Percentiles rank a stretch among this genome's conserved stretches.
Evolutionary conservation across 2,888 invertebrate species (phyloP).

Genomic region (Phengaris alcon): DNA sequence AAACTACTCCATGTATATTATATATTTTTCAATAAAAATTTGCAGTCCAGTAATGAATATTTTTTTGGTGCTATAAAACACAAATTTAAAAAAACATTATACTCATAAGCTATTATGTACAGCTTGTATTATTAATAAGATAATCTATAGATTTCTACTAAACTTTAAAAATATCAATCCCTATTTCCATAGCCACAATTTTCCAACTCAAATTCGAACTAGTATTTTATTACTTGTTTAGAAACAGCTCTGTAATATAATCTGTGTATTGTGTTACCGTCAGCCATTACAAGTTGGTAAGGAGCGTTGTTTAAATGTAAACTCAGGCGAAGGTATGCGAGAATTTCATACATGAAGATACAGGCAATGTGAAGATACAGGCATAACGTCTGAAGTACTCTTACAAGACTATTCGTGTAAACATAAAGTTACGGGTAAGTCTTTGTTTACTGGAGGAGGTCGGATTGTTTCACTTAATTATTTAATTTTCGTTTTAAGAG

Average conservation of each 20-base stretch:
- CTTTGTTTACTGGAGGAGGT: neutral
- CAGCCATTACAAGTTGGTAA: constrained; percentile 6
- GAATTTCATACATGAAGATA: neutral
- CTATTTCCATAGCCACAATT: neutral
- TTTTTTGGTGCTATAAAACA: too few species aligned
- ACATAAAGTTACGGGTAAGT: neutral
- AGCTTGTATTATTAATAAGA: too few species aligned
- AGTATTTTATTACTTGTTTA: constrained; percentile 4
- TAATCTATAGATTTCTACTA: too few species aligned
- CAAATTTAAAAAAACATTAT: too few species aligned
- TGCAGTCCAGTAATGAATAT: too few species aligned
- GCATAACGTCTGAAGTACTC: neutral
- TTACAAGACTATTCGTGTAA: neutral
- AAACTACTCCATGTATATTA: too few species aligned
- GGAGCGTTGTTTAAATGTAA: neutral
- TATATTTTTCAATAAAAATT: too few species aligned
- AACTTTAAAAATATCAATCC: too few species aligned
- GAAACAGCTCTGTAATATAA: neutral
- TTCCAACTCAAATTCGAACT: neutral
- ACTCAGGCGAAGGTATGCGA: neutral
- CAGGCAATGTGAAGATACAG: neutral
- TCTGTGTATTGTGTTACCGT: neutral
- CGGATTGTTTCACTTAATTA: constrained; percentile 13
- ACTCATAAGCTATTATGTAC: too few species aligned
- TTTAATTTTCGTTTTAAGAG: constrained; percentile 4